Conservation (phyloP, 53 echinoderm and acorn worm species). For the Paracentrotus lividus region DNA sequence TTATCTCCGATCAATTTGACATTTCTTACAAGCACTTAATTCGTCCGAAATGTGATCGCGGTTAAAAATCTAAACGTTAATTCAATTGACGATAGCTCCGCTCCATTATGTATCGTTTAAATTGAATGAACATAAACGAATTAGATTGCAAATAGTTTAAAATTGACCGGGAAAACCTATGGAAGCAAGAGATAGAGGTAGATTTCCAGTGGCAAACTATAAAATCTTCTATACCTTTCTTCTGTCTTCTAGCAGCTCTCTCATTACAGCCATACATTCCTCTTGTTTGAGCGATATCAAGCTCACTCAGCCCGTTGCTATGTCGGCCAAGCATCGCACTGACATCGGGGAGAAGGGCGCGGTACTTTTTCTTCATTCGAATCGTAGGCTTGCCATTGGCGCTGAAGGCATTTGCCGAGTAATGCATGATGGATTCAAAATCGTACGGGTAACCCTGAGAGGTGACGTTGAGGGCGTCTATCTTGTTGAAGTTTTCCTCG, state of each 20-base stretch:
- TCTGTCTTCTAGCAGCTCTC: conserved; percentile 34
- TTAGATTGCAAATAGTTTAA: too few species aligned
- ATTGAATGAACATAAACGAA: too few species aligned
- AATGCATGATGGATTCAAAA: conserved; percentile 96
- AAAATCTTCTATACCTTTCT: not conserved
- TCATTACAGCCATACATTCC: conserved; percentile 92
- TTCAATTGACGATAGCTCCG: too few species aligned
- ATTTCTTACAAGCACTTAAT: too few species aligned
- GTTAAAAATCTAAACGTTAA: too few species aligned
- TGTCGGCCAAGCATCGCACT: conserved; percentile 74
- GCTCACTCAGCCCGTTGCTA: conserved; percentile 76
- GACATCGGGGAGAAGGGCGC: conserved; percentile 69
- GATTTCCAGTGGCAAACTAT: too few species aligned
- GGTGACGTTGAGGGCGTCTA: conserved; percentile 82
- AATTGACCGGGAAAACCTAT: too few species aligned
- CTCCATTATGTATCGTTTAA: too few species aligned
- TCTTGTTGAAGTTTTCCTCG: conserved; percentile 88
- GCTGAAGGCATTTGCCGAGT: conserved; percentile 85
- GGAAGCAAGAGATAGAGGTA: too few species aligned
- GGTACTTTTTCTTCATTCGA: conserved; percentile 82
- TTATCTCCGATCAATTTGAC: too few species aligned
- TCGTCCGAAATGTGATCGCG: too few species aligned
- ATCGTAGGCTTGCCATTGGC: conserved; percentile 88
- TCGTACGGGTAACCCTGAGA: conserved; percentile 92
- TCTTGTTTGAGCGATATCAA: conserved; percentile 90